phyloP scores from a whole-genome alignment of 2,888 invertebrate genomes.

The Girardia tigrina region DNA sequence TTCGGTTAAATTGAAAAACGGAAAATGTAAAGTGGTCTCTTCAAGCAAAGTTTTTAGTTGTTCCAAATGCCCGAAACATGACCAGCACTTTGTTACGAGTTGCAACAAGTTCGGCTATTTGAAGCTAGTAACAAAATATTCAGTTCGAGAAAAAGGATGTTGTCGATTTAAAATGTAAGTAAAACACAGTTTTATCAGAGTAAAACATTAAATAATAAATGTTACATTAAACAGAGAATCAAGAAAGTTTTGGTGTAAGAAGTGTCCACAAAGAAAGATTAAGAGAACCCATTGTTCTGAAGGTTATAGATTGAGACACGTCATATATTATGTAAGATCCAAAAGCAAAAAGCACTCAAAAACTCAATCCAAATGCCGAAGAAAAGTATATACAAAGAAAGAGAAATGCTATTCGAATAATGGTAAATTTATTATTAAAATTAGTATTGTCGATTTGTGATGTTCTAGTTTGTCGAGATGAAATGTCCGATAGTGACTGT shows the following conservation, averaged over 20 bases:
- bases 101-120: constrained; percentile 29
- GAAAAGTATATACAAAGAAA: constrained; percentile 12
- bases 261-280: constrained; percentile 32
- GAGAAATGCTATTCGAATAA: constrained; percentile 9
- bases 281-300: constrained; percentile 25
- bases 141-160: constrained; percentile 26
- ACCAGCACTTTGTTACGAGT: constrained; percentile 21
- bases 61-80: constrained; percentile 28
- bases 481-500: constrained; percentile 30
- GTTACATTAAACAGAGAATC: not conserved
- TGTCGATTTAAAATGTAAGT: constrained; percentile 16
- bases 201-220: not conserved
- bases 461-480: constrained; percentile 25
- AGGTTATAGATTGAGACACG: constrained; percentile 28
- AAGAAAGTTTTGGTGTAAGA: constrained; percentile 28
- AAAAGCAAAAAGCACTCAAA: not conserved
- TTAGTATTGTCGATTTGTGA: not conserved
- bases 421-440: not conserved
- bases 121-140: constrained; percentile 11
- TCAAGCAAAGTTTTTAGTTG: constrained; percentile 26
- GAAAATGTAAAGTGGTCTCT: constrained; percentile 10
- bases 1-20: constrained; percentile 13
- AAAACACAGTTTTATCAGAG: not conserved
- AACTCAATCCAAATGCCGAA: constrained; percentile 17
- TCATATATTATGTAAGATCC: constrained; percentile 21